These are phyloP conservation scores for Rallus crepitans DNA, from an alignment of 2,797 vertebrate genomes.

Conservation along the genomic window DNA sequence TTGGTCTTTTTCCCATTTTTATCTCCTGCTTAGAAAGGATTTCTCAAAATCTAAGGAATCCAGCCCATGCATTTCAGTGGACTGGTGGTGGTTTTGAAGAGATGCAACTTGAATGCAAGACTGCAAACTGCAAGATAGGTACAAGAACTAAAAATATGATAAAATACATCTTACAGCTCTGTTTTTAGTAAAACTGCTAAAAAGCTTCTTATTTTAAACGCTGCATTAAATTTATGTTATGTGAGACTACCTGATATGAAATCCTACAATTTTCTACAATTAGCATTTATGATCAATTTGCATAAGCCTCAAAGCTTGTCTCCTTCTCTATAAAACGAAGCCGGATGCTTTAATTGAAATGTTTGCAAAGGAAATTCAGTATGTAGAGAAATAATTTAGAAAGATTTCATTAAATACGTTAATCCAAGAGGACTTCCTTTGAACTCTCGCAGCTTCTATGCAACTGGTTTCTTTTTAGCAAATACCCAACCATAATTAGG, in stretches of 20 bases:
- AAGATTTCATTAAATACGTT: constrained; percentile 1
- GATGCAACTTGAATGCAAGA: background rate
- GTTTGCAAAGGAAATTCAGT: background rate
- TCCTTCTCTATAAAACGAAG: background rate
- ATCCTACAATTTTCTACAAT: background rate
- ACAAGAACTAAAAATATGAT: background rate
- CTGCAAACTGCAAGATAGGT: background rate
- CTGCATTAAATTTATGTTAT: background rate
- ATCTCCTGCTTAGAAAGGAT: background rate
- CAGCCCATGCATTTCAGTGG: background rate
- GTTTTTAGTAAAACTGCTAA: background rate
- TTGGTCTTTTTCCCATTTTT: background rate
- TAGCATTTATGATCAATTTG: background rate
- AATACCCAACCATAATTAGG: background rate
- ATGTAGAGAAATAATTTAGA: background rate
- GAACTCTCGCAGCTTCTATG: background rate
- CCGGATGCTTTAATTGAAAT: background rate
- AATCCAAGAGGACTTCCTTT: background rate
- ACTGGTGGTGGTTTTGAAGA: background rate
- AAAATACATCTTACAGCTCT: background rate
- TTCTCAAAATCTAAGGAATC: constrained; percentile 13
- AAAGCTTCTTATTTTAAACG: background rate
- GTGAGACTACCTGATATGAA: background rate
- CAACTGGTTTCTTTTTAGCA: background rate
- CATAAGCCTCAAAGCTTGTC: background rate